phyloP scores from a whole-genome alignment of 1,140 invertebrate genomes.

The Cherax destructor region DNA sequence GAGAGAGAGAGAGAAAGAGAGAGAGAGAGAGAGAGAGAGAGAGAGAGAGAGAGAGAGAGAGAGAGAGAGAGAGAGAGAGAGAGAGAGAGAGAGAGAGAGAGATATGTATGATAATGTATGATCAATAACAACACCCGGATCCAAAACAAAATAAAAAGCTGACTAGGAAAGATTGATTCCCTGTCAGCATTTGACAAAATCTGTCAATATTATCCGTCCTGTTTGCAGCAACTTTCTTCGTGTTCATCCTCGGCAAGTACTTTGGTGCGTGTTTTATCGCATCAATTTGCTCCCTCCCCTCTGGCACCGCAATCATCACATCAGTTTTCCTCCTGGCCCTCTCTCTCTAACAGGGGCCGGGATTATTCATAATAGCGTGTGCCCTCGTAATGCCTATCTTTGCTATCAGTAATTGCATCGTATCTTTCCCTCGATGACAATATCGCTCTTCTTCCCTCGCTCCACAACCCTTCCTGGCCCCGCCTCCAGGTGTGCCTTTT shows the following conservation, averaged over 20 bases:
- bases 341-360: not conserved
- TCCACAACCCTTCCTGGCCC: not conserved
- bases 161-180: not conserved
- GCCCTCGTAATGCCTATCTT: conserved; percentile 5
- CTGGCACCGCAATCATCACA: not conserved
- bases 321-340: not conserved
- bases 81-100: conserved; percentile 13
- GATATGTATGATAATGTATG: not conserved
- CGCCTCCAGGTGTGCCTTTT: not conserved
- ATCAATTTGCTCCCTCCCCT: not conserved
- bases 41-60: conserved; percentile 4
- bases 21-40: not conserved
- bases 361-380: not conserved
- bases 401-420: conserved; percentile 7
- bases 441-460: not conserved
- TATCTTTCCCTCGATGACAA: not conserved
- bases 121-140: not conserved
- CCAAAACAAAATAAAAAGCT: not conserved
- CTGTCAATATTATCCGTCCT: not conserved
- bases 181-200: not conserved
- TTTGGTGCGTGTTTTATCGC: not conserved
- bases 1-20: not conserved
- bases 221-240: not conserved
- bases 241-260: not conserved
- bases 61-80: conserved; percentile 21